Evolutionary conservation across 2,113 vertebrate species (phyloP).

Genomic region (Orthochromis indermauri): DNA sequence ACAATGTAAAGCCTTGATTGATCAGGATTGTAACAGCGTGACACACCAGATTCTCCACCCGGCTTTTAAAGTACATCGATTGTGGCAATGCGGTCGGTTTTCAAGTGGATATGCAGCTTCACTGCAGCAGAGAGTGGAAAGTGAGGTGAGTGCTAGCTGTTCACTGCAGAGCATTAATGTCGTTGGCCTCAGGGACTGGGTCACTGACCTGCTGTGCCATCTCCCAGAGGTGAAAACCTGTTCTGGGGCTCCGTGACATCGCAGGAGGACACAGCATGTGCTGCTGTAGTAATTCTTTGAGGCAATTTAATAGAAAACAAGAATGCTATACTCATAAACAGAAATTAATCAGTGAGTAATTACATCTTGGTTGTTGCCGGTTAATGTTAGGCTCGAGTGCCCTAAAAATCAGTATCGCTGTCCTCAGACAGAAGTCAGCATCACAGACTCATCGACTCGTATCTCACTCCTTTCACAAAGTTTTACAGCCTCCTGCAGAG

Average conservation of each 20-base stretch:
- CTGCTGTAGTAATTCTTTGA: neutral
- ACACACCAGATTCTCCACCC: neutral
- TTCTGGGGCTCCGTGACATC: neutral
- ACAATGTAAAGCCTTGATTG: neutral
- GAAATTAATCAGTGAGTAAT: neutral
- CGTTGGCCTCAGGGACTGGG: constrained; percentile 11
- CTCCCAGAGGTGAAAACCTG: neutral
- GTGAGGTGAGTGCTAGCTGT: neutral
- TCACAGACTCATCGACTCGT: neutral
- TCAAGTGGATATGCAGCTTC: neutral
- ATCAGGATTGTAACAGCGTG: neutral
- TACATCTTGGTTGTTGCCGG: neutral
- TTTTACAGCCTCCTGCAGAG: neutral
- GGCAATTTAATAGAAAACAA: neutral
- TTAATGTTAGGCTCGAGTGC: neutral
- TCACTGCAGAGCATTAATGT: neutral
- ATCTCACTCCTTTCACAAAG: neutral
- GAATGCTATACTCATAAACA: neutral
- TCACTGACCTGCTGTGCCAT: constrained; percentile 9
- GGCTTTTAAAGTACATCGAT: constrained; percentile 4
- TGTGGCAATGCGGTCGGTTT: neutral
- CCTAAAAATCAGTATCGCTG: neutral
- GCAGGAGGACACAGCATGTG: neutral
- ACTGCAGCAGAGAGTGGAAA: neutral
- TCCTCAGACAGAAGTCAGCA: neutral